Conservation (phyloP, 2,888 invertebrate species). For the Pherbina coryleti region DNA sequence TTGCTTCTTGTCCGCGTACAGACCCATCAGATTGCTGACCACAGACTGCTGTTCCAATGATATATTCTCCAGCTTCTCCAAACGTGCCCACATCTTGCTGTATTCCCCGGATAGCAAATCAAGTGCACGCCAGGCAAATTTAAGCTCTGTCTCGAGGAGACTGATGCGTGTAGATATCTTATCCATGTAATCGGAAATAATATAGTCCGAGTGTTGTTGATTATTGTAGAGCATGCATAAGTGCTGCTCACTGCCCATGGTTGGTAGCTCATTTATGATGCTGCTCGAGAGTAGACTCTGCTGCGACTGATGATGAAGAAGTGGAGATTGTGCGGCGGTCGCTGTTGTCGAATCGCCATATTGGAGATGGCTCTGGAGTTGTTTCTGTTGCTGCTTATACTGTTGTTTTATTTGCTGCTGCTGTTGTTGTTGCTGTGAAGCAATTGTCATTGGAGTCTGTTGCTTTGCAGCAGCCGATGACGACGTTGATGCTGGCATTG, state of each 20-base stretch:
- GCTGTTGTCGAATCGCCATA: conserved; percentile 34
- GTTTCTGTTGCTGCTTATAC: conserved; percentile 26
- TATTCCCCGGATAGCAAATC: conserved; percentile 92
- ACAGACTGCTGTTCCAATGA: conserved; percentile 92
- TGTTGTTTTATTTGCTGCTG: conserved; percentile 21
- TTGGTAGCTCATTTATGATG: conserved; percentile 53
- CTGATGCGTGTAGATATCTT: conserved; percentile 87
- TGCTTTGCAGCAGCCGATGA: conserved; percentile 34
- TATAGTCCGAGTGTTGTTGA: conserved; percentile 77
- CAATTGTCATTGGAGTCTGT: conserved; percentile 2
- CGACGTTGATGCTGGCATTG: conserved; percentile 32
- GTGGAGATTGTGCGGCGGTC: conserved; percentile 43
- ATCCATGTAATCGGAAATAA: conserved; percentile 92
- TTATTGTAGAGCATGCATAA: conserved; percentile 66
- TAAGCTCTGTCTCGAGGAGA: conserved; percentile 89
- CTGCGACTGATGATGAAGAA: background rate
- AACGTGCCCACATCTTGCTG: conserved; percentile 92
- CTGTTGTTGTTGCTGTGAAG: background rate
- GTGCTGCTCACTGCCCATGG: conserved; percentile 64
- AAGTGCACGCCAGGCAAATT: conserved; percentile 92
- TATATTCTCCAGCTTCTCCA: conserved; percentile 89
- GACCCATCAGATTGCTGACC: conserved; percentile 82
- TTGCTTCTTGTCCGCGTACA: conserved; percentile 55
- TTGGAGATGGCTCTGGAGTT: conserved; percentile 28
- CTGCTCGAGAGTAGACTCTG: background rate